Percentiles rank a stretch among this genome's conserved stretches.
Conservation (phyloP, 2,113 vertebrate genomes). For the Arvicanthis niloticus region DNA sequence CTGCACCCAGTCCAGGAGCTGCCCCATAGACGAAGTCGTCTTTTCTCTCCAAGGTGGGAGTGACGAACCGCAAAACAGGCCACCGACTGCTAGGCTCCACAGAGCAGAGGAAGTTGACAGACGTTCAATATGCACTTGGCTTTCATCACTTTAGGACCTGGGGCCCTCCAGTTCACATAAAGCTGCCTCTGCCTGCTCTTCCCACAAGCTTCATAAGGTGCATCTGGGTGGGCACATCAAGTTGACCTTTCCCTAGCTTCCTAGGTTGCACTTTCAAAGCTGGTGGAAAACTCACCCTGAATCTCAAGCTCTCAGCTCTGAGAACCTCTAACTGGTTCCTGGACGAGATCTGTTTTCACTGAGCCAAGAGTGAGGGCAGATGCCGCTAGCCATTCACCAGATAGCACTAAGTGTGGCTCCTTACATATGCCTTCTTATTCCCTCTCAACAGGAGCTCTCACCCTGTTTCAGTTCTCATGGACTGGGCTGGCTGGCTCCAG, state of each 20-base stretch:
- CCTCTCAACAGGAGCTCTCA: neutral
- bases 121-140: no score
- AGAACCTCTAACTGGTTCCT: neutral
- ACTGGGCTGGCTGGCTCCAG: neutral
- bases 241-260: neutral
- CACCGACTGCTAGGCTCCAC: neutral
- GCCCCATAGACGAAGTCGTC: neutral
- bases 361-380: neutral
- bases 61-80: no score
- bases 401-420: neutral
- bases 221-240: no score
- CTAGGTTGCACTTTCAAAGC: neutral
- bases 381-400: neutral
- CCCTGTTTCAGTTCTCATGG: neutral
- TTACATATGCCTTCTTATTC: neutral
- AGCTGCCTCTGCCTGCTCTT: neutral
- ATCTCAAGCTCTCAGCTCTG: neutral
- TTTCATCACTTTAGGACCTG: neutral
- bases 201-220: neutral
- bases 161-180: neutral
- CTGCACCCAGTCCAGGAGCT: rapidly evolving
- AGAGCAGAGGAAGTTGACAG: neutral
- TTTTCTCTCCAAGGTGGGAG: no score
- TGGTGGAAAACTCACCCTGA: neutral
- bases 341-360: neutral